Conservation (phyloP, 2,113 vertebrate species). For the Seriola dumerili region DNA sequence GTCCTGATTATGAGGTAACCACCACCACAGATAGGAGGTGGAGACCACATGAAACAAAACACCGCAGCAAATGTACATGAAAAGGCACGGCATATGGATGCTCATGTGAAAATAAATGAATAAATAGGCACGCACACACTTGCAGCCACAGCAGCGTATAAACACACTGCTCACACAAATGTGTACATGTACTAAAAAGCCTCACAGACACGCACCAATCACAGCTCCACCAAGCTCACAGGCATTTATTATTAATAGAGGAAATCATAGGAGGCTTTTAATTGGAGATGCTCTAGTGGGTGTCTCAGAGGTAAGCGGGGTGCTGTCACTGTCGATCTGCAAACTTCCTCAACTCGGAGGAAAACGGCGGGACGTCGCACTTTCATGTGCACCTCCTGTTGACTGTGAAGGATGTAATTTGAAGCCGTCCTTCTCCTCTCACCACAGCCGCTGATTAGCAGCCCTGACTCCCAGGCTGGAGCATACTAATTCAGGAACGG, state of each 20-base stretch:
- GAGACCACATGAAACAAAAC: slow-evolving; percentile 75
- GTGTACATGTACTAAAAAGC: slow-evolving; percentile 52
- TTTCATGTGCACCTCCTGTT: slow-evolving; percentile 85
- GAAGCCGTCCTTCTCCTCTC: slow-evolving; percentile 77
- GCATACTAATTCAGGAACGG: slow-evolving; percentile 80
- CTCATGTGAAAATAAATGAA: neutral
- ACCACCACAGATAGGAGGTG: slow-evolving; percentile 75
- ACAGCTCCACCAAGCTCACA: slow-evolving; percentile 60
- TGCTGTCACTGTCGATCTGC: slow-evolving; percentile 83
- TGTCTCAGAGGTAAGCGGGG: slow-evolving; percentile 80
- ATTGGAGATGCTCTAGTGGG: slow-evolving; percentile 80
- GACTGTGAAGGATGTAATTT: slow-evolving; percentile 85
- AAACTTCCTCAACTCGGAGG: slow-evolving; percentile 75
- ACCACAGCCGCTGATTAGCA: slow-evolving; percentile 81
- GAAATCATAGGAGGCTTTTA: slow-evolving; percentile 82
- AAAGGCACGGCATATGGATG: slow-evolving; percentile 28
- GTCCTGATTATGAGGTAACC: slow-evolving; percentile 74
- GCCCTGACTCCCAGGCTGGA: slow-evolving; percentile 75
- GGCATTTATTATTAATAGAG: slow-evolving; percentile 85
- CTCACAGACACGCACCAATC: slow-evolving; percentile 64
- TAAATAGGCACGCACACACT: slow-evolving; percentile 4
- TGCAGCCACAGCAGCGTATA: slow-evolving; percentile 17
- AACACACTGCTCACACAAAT: slow-evolving; percentile 38
- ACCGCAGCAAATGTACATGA: slow-evolving; percentile 46
- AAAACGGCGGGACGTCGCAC: slow-evolving; percentile 76